These are phyloP conservation scores for Nemurella pictetii DNA, from an alignment of 2,888 invertebrate species.

Conservation along the genomic window DNA sequence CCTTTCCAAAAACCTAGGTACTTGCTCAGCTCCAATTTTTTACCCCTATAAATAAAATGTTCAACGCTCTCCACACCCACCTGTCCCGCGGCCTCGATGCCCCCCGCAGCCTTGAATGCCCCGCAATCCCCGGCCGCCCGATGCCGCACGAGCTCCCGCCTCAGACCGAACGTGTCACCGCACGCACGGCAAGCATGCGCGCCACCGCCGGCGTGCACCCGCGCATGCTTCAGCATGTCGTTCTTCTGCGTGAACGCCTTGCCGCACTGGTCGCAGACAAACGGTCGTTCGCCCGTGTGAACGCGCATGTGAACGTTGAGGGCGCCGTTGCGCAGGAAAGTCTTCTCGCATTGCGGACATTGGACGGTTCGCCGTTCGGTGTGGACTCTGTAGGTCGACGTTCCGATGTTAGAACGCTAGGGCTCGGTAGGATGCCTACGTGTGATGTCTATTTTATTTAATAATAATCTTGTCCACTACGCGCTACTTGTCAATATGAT, in stretches of 20 bases:
- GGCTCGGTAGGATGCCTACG: too few species aligned
- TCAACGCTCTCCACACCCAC: too few species aligned
- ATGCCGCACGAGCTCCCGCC: neutral
- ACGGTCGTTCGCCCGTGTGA: slow-evolving; percentile 50
- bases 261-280: slow-evolving; percentile 44
- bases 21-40: too few species aligned
- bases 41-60: too few species aligned
- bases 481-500: too few species aligned
- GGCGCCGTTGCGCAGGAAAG: slow-evolving; percentile 46
- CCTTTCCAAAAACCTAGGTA: too few species aligned
- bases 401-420: too few species aligned
- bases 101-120: neutral
- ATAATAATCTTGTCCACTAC: too few species aligned
- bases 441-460: too few species aligned
- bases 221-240: slow-evolving; percentile 49
- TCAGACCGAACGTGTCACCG: neutral
- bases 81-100: too few species aligned
- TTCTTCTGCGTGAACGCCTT: slow-evolving; percentile 46
- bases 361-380: slow-evolving; percentile 43
- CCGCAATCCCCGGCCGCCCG: neutral
- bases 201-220: slow-evolving; percentile 34
- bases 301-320: slow-evolving; percentile 48
- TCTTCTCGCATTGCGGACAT: slow-evolving; percentile 46
- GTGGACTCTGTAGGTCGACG: slow-evolving; percentile 43
- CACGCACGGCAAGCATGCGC: neutral